Evolutionary conservation across 2,888 invertebrate genomes (phyloP).

Genomic region (Cataglyphis altisquamis): DNA sequence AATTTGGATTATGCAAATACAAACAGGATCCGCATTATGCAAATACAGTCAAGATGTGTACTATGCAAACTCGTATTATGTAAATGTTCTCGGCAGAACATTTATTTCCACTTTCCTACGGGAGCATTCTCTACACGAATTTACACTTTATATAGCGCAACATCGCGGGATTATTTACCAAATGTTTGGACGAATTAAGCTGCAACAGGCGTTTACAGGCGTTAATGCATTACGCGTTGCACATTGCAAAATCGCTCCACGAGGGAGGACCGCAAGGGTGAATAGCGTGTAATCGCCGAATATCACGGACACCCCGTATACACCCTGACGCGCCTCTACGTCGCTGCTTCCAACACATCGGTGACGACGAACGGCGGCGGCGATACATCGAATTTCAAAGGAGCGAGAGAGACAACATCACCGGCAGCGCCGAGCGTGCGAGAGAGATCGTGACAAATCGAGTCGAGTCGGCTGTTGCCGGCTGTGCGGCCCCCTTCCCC

Average conservation of each 20-base stretch:
- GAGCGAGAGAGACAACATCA: constrained; percentile 8
- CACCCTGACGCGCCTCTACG: constrained; percentile 35
- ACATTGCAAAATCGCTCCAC: constrained; percentile 7
- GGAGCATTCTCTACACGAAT: constrained; percentile 16
- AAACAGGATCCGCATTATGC: constrained; percentile 47
- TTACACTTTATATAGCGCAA: constrained; percentile 19
- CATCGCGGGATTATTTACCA: constrained; percentile 25
- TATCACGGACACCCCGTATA: constrained; percentile 65
- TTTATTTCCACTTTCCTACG: constrained; percentile 52
- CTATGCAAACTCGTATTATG: constrained; percentile 51
- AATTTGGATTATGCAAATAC: constrained; percentile 53
- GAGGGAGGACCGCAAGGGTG: constrained; percentile 1
- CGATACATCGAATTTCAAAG: constrained; percentile 13
- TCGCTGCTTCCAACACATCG: constrained; percentile 61
- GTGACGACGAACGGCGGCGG: not conserved
- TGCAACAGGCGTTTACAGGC: constrained; percentile 3
- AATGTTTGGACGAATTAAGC: constrained; percentile 30
- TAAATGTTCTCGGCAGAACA: constrained; percentile 33
- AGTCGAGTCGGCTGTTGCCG: constrained; percentile 73
- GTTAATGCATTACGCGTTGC: not conserved
- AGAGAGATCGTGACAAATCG: constrained; percentile 57
- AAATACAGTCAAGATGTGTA: constrained; percentile 42
- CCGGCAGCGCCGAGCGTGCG: constrained; percentile 33
- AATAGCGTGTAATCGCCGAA: constrained; percentile 37
- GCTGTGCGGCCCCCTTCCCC: constrained; percentile 55